Conservation (phyloP, 2,113 vertebrate genomes). For the Phycodurus eques region DNA sequence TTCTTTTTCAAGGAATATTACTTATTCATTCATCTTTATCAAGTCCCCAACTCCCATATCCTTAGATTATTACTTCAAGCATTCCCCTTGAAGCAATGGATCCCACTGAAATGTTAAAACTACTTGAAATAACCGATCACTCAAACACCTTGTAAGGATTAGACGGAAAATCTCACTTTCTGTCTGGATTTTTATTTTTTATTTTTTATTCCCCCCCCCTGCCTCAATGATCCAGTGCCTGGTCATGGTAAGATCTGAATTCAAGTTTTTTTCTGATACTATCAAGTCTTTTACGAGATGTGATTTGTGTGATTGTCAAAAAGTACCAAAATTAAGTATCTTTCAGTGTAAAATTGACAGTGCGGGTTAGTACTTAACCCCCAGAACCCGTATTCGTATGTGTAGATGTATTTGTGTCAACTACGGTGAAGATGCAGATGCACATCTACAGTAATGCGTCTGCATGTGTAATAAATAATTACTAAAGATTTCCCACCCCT, state of each 20-base stretch:
- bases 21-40: background rate
- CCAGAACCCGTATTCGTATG: constrained; percentile 1
- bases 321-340: constrained; percentile 28
- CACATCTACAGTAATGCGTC: constrained; percentile 26
- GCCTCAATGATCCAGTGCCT: background rate
- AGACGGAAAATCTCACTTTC: constrained; percentile 2
- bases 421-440: background rate
- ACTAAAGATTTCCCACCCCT: constrained; percentile 46
- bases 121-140: constrained; percentile 17
- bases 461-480: constrained; percentile 47
- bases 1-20: background rate
- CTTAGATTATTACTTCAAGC: constrained; percentile 40
- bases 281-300: constrained; percentile 22
- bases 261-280: background rate
- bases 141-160: constrained; percentile 13
- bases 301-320: constrained; percentile 25
- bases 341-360: constrained; percentile 14
- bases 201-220: background rate
- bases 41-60: background rate
- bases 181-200: background rate
- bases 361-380: constrained; percentile 20
- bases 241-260: background rate
- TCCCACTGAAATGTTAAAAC: background rate
- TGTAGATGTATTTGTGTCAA: constrained; percentile 3
- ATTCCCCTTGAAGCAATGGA: constrained; percentile 42